Evolutionary conservation across 2,113 vertebrate species (phyloP), one percentile per base, ranked within the genome.

Genomic region (Motacilla tschutschensis): DNA sequence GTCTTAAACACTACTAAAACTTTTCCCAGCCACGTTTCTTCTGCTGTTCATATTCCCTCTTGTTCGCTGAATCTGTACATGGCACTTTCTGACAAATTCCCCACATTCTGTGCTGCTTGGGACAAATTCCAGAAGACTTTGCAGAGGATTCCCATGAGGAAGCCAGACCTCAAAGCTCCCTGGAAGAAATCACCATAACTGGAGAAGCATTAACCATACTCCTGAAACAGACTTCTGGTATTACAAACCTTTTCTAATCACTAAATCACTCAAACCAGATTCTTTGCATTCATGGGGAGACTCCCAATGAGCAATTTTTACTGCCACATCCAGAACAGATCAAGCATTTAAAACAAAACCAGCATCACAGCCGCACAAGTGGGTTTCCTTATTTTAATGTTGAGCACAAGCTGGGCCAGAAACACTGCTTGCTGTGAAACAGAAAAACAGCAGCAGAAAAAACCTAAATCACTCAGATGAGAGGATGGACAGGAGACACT

Each of bases 241-340:
- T 40, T n/a, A 93, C 28, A 89, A 94, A 90, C 29, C 25, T 78
- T 82, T 94, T 69, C 53, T 79, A 44, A 88, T 53, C 78, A 74
- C 41, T 77, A 69, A 79, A 55, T 8, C 36, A 74, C 51, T 73
- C 76, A 80, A 92, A 92, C 17, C 0, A 74, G 40, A 51, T 71
- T 83, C 53, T 63, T 10, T 40, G 47, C 3, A 1, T 43, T 62
- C 29, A 64, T 1, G 0, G 24, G 16, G 43, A 66, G 64, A 19
- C 25, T 85, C n/a, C 35, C 66, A 47, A 33, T 25, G 51, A 1
- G 11, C 62, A 86, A 31, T 26, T 62, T 74, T 79, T 48, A 73
- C 15, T 11, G 44, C 24, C 62, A 51, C 38, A 63, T 33, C 38
- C 75, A 58, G 82, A 81, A 69, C 25, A 33, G 40, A 78, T 26